Base-by-base conservation (phyloP, 1,140 invertebrate species). In the Diachasma alloeum region DNA sequence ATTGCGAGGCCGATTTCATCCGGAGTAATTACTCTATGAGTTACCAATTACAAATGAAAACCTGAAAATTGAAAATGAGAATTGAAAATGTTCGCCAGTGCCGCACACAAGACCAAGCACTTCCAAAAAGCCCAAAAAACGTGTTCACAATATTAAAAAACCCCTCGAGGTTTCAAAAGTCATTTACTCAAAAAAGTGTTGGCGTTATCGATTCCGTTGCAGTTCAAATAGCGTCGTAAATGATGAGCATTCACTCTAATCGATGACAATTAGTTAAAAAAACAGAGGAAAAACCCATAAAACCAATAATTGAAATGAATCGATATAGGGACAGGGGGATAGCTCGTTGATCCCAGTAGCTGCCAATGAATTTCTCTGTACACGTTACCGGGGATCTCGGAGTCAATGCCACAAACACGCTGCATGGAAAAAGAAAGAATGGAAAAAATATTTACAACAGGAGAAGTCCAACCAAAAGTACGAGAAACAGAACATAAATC, bases 201-300 rank as follows among this genome's bases (percentile, higher is more conserved):
- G 77, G 76, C 53, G 78, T 48, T 84, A 84, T 84, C 69, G 82
- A 83, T 83, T 84, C 75, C 78, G 63, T 73, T 85, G 83, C 83
- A 83, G 83, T 78, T 82, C 73, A 66, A 72, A 83, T 82, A 74
- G 79, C 81, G 78, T 78, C 22, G 72, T n/a, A n/a, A n/a, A n/a
- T n/a, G n/a, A n/a, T n/a, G n/a, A n/a, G n/a, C n/a, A n/a, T n/a
- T 69, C 63, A 26, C 66, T 71, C 46, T 42, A 36, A 5, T 71
- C 56, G 11, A 31, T 66, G 17, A 67, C n/a, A 39, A 10, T 31
- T 19, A 24, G 22, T n/a, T 26, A 19, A 63, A 63, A 63, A 26
- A 13, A 31, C 17, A 59, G 10, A 2, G 17, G n/a, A 53, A 8
- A 13, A 19, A 53, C 2, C 4, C 15, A 53, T 4, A 17, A 53